A percentile compares a stretch with the other conserved stretches of the same genome.
These are phyloP conservation scores for Rhipidura dahli DNA, from an alignment of 2,113 vertebrate species.

Conservation along the genomic window DNA sequence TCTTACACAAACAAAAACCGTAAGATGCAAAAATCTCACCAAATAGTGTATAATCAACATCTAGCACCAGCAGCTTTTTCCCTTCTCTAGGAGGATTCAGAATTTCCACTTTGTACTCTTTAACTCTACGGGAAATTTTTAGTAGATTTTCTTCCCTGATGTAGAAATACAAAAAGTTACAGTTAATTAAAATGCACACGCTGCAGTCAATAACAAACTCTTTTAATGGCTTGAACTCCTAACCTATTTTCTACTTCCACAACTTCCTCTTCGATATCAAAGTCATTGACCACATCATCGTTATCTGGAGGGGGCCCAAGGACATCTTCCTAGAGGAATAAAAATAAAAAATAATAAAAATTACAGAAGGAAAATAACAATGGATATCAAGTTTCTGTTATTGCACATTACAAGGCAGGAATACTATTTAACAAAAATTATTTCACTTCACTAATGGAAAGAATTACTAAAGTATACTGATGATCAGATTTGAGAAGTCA, in stretches of 20 bases:
- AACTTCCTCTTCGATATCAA: slow-evolving; percentile 99
- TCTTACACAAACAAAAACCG: neutral
- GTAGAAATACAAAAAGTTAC: slow-evolving; percentile 23
- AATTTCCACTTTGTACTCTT: slow-evolving; percentile 96
- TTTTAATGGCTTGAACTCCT: slow-evolving; percentile 13
- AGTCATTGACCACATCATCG: slow-evolving; percentile 96
- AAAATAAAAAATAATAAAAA: neutral
- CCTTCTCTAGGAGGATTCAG: slow-evolving; percentile 93
- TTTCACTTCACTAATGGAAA: neutral
- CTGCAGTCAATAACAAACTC: neutral
- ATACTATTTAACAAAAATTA: neutral
- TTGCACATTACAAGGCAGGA: neutral
- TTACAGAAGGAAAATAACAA: neutral
- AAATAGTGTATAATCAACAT: slow-evolving; percentile 97
- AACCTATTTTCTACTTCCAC: slow-evolving; percentile 98
- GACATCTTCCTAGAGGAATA: slow-evolving; percentile 88
- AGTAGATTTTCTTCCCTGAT: slow-evolving; percentile 94
- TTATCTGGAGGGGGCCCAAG: slow-evolving; percentile 97
- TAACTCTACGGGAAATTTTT: slow-evolving; percentile 95
- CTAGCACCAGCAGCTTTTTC: slow-evolving; percentile 92
- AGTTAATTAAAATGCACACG: neutral
- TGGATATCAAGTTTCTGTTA: neutral
- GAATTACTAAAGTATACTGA: neutral
- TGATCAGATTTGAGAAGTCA: neutral
- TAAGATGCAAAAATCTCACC: slow-evolving; percentile 77